Evolutionary conservation across 2,888 invertebrate genomes (phyloP), one percentile per base, ranked within the genome.

Genomic region (Quadriops clusia): DNA sequence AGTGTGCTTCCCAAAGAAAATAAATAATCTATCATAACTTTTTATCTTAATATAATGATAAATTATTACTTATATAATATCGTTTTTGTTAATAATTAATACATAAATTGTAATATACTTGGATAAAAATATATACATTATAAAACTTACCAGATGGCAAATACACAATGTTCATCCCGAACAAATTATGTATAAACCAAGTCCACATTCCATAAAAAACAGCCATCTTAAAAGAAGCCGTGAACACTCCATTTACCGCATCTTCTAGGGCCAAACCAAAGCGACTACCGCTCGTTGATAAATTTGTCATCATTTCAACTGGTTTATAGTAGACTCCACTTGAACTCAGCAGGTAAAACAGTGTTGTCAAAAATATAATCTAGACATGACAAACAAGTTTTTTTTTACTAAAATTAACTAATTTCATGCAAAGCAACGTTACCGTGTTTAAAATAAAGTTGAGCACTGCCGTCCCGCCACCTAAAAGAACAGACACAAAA

Each of bases 121-220:
- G n/a, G n/a, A n/a, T 8, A 23, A n/a, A n/a, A n/a, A n/a, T n/a
- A n/a, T n/a, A n/a, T n/a, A n/a, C n/a, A n/a, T n/a, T n/a, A 11
- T 36, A 22, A 29, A 10, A 26, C 9, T 23, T 57, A 84, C 84
- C 81, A 49, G 93, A 84, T 1, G 97, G 95, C 41, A 97, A 70
- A 59, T 94, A 97, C 17, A 97, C 87, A 37, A 98, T 86, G 60
- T 90, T 87, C 3, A 84, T 85, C 33, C 86, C 86, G 56, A 97
- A 95, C 7, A 97, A 65, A 42, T 87, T 90, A 60, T 98, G 97
- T 29, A 91, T 84, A 38, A 97, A 74, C 91, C 95, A 98, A 0
- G 97, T 97, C 77, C 95, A 98, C 40, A 97, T 68, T 0, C 95
- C 97, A 56, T 98, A 97, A 64, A 98, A 98, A 1, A 85, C 68